Evolutionary conservation across 2,797 vertebrate species (phyloP), one percentile per base, ranked within the genome.

Genomic region (Esox lucius): DNA sequence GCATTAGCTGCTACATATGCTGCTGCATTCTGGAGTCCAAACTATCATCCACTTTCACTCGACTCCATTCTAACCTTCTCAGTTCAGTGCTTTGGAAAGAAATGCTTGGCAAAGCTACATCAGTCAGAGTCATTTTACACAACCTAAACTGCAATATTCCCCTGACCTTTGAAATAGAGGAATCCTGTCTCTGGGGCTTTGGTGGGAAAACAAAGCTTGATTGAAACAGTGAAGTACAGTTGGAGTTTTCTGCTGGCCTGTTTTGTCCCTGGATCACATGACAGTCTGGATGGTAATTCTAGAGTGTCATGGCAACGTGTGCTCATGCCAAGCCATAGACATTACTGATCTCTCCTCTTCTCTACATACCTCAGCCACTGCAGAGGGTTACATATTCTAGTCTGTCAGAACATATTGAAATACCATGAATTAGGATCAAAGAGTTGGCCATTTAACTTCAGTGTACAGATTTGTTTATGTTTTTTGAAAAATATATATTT

Each of bases 41-140:
- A 46, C 42, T 46, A 46, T 91, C 86, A 89, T 93, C 90, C 93
- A 90, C 92, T 24, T 24, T 61, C 56, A 61, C 22, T 91, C 90
- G 86, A 84, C 90, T 89, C 89, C 87, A 88, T 68, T 87, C 87
- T 86, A 84, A 81, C 88, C 88, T 82, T 85, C 85, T 83, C 75
- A 88, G 91, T 85, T 92, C 93, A 61, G 56, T 94, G 95, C 95
- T 95, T 93, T 95, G 94, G 92, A 93, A 96, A 95, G 92, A 93
- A 91, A 92, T 93, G 93, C 88, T 88, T 84, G 89, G 94, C 91
- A 93, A 94, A 94, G 92, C 91, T 95, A 91, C 92, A 93, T 65
- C 26, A 94, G 91, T 91, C 93, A 94, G 42, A 46, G 93, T 94
- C 93, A 93, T 95, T 94, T 95, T 95, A 92, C 91, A 94, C 91